phyloP scores from a whole-genome alignment of 2,113 vertebrate species.

The Alethe castanea region DNA sequence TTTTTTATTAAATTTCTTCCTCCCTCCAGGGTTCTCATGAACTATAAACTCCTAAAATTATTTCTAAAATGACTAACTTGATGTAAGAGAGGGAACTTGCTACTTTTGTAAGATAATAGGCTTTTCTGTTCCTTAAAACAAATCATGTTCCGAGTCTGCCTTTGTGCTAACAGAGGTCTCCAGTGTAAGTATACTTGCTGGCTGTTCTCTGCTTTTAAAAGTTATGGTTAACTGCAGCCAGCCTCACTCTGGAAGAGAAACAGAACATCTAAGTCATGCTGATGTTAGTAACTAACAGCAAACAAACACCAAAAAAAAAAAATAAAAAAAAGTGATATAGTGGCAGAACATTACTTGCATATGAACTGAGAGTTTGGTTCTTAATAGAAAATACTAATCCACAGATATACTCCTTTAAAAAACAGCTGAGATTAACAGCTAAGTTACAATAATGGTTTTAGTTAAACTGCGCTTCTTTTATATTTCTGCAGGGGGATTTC shows the following conservation, averaged over 20 bases:
- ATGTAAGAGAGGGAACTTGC: background rate
- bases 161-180: background rate
- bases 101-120: background rate
- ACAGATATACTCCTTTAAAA: background rate
- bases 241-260: background rate
- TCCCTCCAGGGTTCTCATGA: background rate
- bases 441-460: background rate
- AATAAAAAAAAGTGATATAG: background rate
- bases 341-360: background rate
- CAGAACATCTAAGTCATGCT: background rate
- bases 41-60: background rate
- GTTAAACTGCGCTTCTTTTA: background rate
- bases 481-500: background rate
- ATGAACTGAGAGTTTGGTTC: background rate
- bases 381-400: background rate
- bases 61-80: background rate
- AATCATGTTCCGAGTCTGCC: background rate
- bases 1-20: background rate
- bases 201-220: background rate
- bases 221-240: background rate
- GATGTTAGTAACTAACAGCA: background rate
- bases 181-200: background rate
- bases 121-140: background rate
- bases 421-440: background rate
- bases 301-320: background rate